A percentile compares a stretch with the other conserved stretches of the same genome.
Conservation (phyloP, 1,140 invertebrate species). For the Potamilus streckersoni region DNA sequence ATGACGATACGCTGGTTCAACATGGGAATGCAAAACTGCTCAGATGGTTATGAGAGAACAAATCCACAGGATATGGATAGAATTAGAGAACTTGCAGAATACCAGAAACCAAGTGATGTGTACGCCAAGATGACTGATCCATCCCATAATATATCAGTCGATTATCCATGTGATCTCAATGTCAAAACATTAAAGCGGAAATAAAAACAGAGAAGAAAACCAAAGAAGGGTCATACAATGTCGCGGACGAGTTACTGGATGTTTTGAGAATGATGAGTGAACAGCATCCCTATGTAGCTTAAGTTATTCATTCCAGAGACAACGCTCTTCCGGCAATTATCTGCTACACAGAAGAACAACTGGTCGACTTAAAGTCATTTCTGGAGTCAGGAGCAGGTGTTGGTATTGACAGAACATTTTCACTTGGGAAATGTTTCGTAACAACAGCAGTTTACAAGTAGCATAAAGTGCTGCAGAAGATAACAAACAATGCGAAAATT, state of each 20-base stretch:
- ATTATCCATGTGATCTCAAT: too few relatives aligned
- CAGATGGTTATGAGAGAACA: too few relatives aligned
- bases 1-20: too few relatives aligned
- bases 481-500: slow-evolving; percentile 11
- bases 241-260: slow-evolving; percentile 1
- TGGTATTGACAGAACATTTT: slow-evolving; percentile 19
- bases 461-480: slow-evolving; percentile 7
- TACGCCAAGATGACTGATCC: too few relatives aligned
- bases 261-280: slow-evolving; percentile 12
- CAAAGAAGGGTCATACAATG: slow-evolving; percentile 5
- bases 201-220: neutral
- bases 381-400: neutral
- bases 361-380: neutral
- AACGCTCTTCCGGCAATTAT: neutral
- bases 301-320: slow-evolving; percentile 5
- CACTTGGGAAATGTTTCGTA: slow-evolving; percentile 17
- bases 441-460: slow-evolving; percentile 20
- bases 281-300: neutral
- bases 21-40: too few relatives aligned
- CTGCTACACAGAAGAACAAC: slow-evolving; percentile 9
- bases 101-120: too few relatives aligned
- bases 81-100: too few relatives aligned
- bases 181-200: too few relatives aligned
- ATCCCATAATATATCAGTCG: too few relatives aligned
- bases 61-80: too few relatives aligned